Evolutionary conservation across 2,888 invertebrate genomes (phyloP).

Genomic region (Sinhomidia bicolor): DNA sequence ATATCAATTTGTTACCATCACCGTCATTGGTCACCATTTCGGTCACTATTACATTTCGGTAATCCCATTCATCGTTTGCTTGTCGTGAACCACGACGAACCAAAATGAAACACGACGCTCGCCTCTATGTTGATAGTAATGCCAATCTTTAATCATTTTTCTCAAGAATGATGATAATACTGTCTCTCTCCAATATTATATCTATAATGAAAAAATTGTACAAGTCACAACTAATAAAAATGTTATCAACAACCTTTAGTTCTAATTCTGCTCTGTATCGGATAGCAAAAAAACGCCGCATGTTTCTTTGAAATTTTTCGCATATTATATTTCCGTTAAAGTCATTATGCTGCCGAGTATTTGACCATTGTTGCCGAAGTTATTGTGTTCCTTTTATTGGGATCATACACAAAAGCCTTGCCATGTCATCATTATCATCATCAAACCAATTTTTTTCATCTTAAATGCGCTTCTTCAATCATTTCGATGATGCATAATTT

Average conservation of each 20-base stretch:
- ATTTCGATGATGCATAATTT: constrained; percentile 23
- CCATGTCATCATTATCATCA: not conserved
- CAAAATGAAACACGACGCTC: not conserved
- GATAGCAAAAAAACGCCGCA: not conserved
- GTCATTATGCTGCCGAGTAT: not conserved
- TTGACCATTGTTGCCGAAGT: constrained; percentile 8
- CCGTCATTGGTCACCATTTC: not conserved
- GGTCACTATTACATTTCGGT: too few species aligned
- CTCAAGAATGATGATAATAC: too few species aligned
- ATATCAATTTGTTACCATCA: not conserved
- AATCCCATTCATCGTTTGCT: constrained; percentile 1
- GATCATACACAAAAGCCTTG: not conserved
- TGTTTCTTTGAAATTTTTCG: not conserved
- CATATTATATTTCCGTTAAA: not conserved
- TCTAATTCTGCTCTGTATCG: too few species aligned
- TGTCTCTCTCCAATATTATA: too few species aligned
- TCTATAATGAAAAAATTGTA: too few species aligned
- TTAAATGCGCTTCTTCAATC: not conserved
- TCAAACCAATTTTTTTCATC: constrained; percentile 13
- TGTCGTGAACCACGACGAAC: constrained; percentile 41
- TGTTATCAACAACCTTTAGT: too few species aligned
- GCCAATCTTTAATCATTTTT: too few species aligned
- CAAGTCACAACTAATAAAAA: too few species aligned
- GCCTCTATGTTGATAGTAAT: not conserved
- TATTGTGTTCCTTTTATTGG: not conserved